Evolutionary conservation across 2,113 vertebrate genomes (phyloP), one percentile per base, ranked within the genome.

Genomic region (Emydocephalus ijimae): DNA sequence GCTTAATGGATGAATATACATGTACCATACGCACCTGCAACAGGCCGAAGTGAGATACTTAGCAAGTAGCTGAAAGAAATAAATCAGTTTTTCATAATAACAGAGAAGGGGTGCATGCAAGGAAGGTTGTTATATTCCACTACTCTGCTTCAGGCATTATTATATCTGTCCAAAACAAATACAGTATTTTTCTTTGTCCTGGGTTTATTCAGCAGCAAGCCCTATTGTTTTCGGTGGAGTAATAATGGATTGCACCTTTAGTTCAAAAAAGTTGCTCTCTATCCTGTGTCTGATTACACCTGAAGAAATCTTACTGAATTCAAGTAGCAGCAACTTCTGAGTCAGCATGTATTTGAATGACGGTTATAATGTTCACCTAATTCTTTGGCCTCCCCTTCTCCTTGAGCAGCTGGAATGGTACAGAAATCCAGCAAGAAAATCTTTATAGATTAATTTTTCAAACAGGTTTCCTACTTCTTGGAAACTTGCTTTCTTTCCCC

Each of bases 11-110:
- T 92, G 90, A 93, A 91, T 93, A 90, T 64, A 26, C 95, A 94
- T 95, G 61, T 8, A 74, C 34, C 14, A 21, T 57, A 55, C 56
- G 88, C 39, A 85, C 26, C 55, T 92, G 20, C 87, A 89, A 45
- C 87, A 93, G 87, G 87, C 86, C 64, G 91, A 56, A 91, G 95
- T 94, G 56, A 95, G 90, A 54, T 88, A 9, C 59, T 85, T 54
- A 59, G 10, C 74, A 57, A 52, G 54, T 93, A 90, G 89, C 64
- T 90, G 26, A 59, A 34, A 81, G 14, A 45, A 5, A 39, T 23
- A 45, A 69, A n/a, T 24, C 57, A 85, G 11, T 39, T 56, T 26
- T 57, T 14, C 20, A 7, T 43, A n/a, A 34, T 23, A 59, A 21
- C 20, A 69, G 26, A 39, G 45, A 12, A 29, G 4, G 9, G 4